These are phyloP conservation scores for Murina feae DNA, from an alignment of 2,113 vertebrate species.

Conservation along the genomic window DNA sequence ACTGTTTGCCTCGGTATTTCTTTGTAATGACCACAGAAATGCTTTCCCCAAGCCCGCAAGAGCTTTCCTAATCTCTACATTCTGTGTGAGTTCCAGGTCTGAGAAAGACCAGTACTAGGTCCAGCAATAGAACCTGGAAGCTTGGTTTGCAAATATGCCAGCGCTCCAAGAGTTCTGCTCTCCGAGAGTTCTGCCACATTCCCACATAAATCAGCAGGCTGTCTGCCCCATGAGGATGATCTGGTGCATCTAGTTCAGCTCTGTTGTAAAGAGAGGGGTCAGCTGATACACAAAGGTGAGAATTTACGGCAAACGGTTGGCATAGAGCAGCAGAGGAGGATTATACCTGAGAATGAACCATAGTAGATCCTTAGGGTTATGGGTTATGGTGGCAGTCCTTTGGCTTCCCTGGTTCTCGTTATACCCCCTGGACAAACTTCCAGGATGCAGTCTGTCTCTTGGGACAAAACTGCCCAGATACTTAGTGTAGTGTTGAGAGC, in stretches of 20 bases:
- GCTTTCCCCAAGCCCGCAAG: accelerated
- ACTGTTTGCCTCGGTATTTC: background rate
- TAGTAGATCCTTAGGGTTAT: background rate
- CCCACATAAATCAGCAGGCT: background rate
- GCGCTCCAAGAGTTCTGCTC: background rate
- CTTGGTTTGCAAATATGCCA: background rate
- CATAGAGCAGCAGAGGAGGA: background rate
- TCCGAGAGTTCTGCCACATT: background rate
- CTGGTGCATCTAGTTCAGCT: background rate
- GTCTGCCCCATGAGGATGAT: background rate
- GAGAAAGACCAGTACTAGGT: background rate
- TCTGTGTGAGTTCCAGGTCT: background rate
- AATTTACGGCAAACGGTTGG: accelerated
- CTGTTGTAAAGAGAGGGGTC: background rate
- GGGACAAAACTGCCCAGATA: background rate
- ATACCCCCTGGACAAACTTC: background rate
- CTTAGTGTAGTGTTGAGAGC: background rate
- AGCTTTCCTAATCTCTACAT: background rate
- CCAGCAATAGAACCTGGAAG: background rate
- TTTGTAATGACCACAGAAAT: background rate
- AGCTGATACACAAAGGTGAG: background rate
- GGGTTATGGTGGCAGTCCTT: accelerated
- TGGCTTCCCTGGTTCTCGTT: background rate
- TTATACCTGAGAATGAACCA: accelerated
- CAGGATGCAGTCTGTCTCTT: background rate